Percentiles rank a stretch among this genome's conserved stretches.
These are phyloP conservation scores for Zaprionus nigranus DNA, from an alignment of 1,140 invertebrate species.

Conservation along the genomic window DNA sequence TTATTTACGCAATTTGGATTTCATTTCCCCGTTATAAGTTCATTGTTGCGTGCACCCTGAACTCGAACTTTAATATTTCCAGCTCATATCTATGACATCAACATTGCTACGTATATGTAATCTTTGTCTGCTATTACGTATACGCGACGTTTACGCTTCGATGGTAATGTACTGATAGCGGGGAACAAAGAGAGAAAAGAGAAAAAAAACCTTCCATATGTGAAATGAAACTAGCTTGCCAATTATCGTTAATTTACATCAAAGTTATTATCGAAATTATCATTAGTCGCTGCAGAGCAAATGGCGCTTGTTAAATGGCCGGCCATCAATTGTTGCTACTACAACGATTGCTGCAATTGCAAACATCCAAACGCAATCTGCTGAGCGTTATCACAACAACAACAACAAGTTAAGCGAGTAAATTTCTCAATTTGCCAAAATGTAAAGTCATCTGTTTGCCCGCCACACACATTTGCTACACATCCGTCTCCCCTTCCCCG, in stretches of 20 bases:
- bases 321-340: conserved; percentile 34
- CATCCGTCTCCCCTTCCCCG: conserved; percentile 14
- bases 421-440: conserved; percentile 50
- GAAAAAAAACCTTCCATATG: not conserved
- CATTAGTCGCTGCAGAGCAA: conserved; percentile 36
- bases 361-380: conserved; percentile 24
- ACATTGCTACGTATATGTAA: conserved; percentile 67
- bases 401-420: conserved; percentile 29
- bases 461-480: conserved; percentile 38
- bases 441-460: conserved; percentile 52
- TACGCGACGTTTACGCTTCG: conserved; percentile 10
- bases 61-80: conserved; percentile 48
- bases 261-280: conserved; percentile 76
- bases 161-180: conserved; percentile 36
- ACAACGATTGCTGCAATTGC: conserved; percentile 45
- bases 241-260: conserved; percentile 80
- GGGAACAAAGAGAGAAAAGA: not conserved
- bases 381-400: conserved; percentile 16
- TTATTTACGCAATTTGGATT: conserved; percentile 4
- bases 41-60: not conserved
- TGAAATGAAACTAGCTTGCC: conserved; percentile 35
- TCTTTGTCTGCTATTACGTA: conserved; percentile 45
- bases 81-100: conserved; percentile 38
- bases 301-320: conserved; percentile 35
- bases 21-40: not conserved